Evolutionary conservation across 2,113 vertebrate species (phyloP).

Genomic region (Entomyzon cyanotis): DNA sequence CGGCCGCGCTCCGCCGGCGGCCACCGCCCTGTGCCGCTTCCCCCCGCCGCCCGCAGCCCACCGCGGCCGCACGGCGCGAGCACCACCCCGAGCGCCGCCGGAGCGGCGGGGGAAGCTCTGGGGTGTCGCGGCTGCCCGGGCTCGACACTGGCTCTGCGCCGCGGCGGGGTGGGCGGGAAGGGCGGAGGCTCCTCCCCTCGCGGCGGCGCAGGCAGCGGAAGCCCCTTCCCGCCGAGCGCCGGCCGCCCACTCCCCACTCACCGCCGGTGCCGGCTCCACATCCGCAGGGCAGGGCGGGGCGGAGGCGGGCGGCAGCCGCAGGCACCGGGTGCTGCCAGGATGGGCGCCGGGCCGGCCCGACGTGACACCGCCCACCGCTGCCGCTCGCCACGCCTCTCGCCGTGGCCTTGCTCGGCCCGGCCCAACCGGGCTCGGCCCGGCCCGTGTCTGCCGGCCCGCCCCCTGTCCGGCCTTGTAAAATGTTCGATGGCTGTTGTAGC

Average conservation of each 20-base stretch:
- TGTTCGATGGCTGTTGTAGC: fast-evolving
- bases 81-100: not conserved
- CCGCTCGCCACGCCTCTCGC: not conserved
- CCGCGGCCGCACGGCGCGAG: not conserved
- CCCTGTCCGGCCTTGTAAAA: not conserved
- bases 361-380: not conserved
- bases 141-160: not conserved
- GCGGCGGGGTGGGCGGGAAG: not conserved
- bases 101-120: not conserved
- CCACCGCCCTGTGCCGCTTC: not conserved
- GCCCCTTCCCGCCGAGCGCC: too few relatives aligned
- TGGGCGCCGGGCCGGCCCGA: not conserved
- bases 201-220: not conserved
- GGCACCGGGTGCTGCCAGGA: not conserved
- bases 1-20: not conserved
- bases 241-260: too few relatives aligned
- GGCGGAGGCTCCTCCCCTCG: not conserved
- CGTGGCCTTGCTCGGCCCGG: not conserved
- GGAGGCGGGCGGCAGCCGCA: not conserved
- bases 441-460: not conserved
- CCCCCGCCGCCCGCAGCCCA: not conserved
- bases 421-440: not conserved
- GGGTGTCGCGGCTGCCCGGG: not conserved
- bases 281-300: not conserved
- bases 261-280: too few relatives aligned